phyloP scores from a whole-genome alignment of 2,113 vertebrate species.

The Erythrolamprus reginae region DNA sequence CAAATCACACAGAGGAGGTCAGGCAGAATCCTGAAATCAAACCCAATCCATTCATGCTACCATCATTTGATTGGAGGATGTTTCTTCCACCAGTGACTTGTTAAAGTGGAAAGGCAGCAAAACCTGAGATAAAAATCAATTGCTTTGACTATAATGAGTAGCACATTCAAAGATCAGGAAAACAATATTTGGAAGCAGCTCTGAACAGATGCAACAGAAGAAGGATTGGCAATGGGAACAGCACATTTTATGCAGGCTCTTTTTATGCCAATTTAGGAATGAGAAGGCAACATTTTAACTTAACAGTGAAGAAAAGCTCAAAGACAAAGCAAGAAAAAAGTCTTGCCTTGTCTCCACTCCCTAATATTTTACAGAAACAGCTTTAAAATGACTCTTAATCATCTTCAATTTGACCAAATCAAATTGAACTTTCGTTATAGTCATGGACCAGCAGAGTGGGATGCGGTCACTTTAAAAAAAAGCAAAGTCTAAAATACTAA shows the following conservation, averaged over 20 bases:
- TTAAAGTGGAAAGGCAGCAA: background rate
- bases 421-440: background rate
- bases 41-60: background rate
- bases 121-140: background rate
- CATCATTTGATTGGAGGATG: background rate
- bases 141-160: background rate
- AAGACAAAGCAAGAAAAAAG: background rate
- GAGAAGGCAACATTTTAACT: background rate
- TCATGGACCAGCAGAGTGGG: background rate
- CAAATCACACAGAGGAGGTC: background rate
- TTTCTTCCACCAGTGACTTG: background rate
- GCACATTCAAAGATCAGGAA: background rate
- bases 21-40: background rate
- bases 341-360: background rate
- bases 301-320: background rate
- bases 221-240: background rate
- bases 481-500: background rate
- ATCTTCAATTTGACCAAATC: background rate
- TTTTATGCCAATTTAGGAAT: background rate
- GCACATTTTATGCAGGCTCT: background rate
- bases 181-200: background rate
- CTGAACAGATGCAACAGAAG: background rate
- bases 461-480: background rate
- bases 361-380: background rate
- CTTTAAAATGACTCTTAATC: background rate